Evolutionary conservation across 2,888 invertebrate genomes (phyloP).

Genomic region (Agelastica alni): DNA sequence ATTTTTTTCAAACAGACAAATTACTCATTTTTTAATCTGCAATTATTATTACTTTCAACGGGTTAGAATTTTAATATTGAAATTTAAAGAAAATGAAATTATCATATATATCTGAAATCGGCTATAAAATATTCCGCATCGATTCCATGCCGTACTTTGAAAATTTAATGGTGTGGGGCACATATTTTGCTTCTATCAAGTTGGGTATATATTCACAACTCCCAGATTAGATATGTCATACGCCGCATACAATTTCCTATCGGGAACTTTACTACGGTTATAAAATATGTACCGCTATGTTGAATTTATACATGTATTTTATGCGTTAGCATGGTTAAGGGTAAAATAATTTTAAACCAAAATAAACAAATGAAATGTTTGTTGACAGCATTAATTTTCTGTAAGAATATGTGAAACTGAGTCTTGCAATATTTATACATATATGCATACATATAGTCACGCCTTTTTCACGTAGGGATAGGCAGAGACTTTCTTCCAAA

Average conservation of each 20-base stretch:
- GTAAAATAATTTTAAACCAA: constrained; percentile 19
- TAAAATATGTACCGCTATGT: constrained; percentile 19
- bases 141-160: constrained; percentile 20
- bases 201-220: constrained; percentile 19
- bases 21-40: no score
- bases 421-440: no score
- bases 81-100: constrained; percentile 2
- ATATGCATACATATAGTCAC: no score
- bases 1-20: no score
- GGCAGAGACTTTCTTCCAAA: no score
- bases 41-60: no score
- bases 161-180: constrained; percentile 22
- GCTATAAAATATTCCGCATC: constrained; percentile 14
- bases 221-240: constrained; percentile 26
- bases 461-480: no score
- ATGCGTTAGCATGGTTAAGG: constrained; percentile 8
- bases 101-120: constrained; percentile 5
- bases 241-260: constrained; percentile 24
- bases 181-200: constrained; percentile 24
- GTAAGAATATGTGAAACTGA: no score
- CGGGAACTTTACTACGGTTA: constrained; percentile 13
- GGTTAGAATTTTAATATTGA: no score
- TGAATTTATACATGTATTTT: constrained; percentile 20
- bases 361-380: no score
- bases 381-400: no score